Base-by-base conservation (phyloP, 2,797 vertebrate genomes). In the Paedocypris micromegethes region DNA sequence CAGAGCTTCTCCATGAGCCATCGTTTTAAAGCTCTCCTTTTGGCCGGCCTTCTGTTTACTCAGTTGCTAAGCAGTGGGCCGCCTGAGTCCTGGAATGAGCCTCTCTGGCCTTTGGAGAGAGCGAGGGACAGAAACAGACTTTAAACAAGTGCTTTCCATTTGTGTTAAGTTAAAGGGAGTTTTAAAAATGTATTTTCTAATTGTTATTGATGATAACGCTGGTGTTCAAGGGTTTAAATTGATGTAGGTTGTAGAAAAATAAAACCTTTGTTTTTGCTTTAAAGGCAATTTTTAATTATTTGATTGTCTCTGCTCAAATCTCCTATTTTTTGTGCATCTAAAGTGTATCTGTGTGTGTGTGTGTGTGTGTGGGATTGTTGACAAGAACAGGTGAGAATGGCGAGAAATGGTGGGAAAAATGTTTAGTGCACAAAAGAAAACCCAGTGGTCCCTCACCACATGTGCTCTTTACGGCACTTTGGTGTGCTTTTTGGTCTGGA, bases 21-120 rank as follows among this genome's bases (percentile, higher is more conserved):
- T 58, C 44, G 63, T 62, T 77, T 55, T 45, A 55, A 58, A 57
- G 78, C 75, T 80, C 80, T 77, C 78, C 77, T 78, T 82, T 80
- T 79, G 67, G 76, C 72, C 73, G 58, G 7, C 40, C 40, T 70
- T 39, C 23, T 83, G 66, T 81, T 80, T 80, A 73, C 66, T 38
- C 51, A 59, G 76, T 81, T 72, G 64, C 81, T 72, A 75, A 77
- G 81, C 74, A 76, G 62, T 65, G 3, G 55, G 39, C 66, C 67
- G 75, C 44, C 58, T 70, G 68, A 57, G 73, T 66, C 61, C 50
- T 75, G 76, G 78, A 78, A 81, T 81, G 80, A 61, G 48, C 52
- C 64, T 72, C 6, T 37, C 59, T 70, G 70, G 64, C 48, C 56
- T 68, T 63, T 53, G 53, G 58, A 72, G 64, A 73, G 70, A 53